Evolutionary conservation across 1,140 invertebrate genomes (phyloP).

Genomic region (Colletes latitarsis): DNA sequence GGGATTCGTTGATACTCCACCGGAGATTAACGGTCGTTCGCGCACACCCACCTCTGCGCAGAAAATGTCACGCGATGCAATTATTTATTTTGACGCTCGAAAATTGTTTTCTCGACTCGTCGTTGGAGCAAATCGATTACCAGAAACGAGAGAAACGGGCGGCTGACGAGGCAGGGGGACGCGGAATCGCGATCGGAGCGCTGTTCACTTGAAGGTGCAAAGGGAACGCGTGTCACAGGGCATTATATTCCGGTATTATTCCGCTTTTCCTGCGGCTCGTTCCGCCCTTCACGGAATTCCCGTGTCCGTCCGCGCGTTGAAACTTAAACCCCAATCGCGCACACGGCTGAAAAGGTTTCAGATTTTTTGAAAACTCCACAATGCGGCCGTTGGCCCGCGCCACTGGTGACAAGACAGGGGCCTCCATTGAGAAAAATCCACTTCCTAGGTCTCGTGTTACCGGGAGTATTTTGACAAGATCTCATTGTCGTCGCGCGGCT

Average conservation of each 20-base stretch:
- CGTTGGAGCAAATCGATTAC: no score
- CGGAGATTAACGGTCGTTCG: not conserved
- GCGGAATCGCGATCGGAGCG: not conserved
- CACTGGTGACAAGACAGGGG: conserved; percentile 50
- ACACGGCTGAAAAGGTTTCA: conserved; percentile 67
- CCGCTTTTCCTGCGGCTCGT: conserved; percentile 42
- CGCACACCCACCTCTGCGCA: no score
- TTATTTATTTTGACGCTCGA: no score
- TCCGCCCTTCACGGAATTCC: conserved; percentile 43
- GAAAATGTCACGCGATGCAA: no score
- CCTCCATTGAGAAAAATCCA: conserved; percentile 79
- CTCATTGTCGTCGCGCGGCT: conserved; percentile 78
- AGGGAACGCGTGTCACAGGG: conserved; percentile 63
- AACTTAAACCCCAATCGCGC: conserved; percentile 76
- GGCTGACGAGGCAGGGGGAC: no score
- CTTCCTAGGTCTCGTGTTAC: conserved; percentile 80
- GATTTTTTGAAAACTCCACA: conserved; percentile 76
- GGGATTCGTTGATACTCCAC: not conserved
- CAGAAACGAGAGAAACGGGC: no score
- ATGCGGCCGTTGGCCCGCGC: conserved; percentile 51
- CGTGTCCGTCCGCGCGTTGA: conserved; percentile 60
- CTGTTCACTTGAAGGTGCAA: conserved; percentile 69
- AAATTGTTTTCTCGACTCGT: no score
- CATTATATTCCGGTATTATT: conserved; percentile 43
- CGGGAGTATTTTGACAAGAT: conserved; percentile 80